These are phyloP conservation scores for Drosophila lacertosa DNA, from an alignment of 1,140 invertebrate species.

Conservation along the genomic window DNA sequence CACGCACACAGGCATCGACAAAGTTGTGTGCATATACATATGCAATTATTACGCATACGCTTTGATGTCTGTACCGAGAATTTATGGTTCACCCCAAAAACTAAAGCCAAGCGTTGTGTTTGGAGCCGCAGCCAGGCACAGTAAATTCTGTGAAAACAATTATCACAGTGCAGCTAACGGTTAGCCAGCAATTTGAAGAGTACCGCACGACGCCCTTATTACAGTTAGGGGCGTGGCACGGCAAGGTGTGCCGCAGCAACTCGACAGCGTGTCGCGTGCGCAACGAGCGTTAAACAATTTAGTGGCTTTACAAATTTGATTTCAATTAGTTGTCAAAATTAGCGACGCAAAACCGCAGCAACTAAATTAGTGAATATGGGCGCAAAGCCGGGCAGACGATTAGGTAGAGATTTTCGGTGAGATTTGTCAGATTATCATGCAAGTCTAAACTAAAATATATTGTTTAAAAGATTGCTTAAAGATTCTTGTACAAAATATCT, in stretches of 20 bases:
- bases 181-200: slow-evolving; percentile 42
- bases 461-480: too few species aligned
- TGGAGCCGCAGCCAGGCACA: slow-evolving; percentile 50
- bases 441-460: too few species aligned
- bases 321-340: slow-evolving; percentile 78
- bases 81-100: slow-evolving; percentile 69
- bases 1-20: slow-evolving; percentile 16
- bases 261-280: slow-evolving; percentile 28
- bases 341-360: slow-evolving; percentile 68
- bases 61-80: slow-evolving; percentile 66
- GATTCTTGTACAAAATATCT: too few species aligned
- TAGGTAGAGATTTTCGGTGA: background rate
- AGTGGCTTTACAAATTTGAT: slow-evolving; percentile 74
- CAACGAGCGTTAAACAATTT: slow-evolving; percentile 68
- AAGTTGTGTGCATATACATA: slow-evolving; percentile 3
- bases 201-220: too few species aligned
- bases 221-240: slow-evolving; percentile 16
- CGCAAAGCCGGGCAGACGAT: background rate
- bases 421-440: background rate
- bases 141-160: slow-evolving; percentile 77
- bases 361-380: slow-evolving; percentile 57
- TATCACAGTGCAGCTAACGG: slow-evolving; percentile 61
- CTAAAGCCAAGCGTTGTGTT: slow-evolving; percentile 59
- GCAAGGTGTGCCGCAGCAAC: background rate
- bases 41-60: slow-evolving; percentile 58